Evolutionary conservation across 2,888 invertebrate species (phyloP).

Genomic region (Drosophila multiciliata): DNA sequence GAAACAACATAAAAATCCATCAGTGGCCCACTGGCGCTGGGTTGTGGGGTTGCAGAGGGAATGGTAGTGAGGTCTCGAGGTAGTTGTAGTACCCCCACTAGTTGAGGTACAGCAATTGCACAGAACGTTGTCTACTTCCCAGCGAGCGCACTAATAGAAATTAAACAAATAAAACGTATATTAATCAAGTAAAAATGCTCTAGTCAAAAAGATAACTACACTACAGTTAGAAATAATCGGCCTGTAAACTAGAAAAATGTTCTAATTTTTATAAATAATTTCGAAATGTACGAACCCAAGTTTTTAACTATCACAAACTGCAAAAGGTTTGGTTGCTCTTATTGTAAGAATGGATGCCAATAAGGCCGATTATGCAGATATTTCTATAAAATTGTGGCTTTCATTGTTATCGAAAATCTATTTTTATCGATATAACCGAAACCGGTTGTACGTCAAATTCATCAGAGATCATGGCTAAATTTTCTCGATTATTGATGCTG

Average conservation of each 20-base stretch:
- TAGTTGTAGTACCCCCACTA: background rate
- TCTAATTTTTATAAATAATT: background rate
- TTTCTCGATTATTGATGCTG: no score
- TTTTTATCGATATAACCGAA: no score
- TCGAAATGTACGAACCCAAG: background rate
- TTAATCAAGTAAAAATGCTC: background rate
- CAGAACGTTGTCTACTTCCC: conserved; percentile 11
- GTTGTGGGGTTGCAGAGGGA: background rate
- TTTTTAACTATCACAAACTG: background rate
- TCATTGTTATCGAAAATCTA: background rate
- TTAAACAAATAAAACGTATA: background rate
- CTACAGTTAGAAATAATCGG: background rate
- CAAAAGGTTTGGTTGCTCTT: background rate
- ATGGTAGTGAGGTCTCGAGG: background rate
- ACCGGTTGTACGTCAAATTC: no score
- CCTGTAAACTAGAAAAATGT: background rate
- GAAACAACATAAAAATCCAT: conserved; percentile 22
- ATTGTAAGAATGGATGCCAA: background rate
- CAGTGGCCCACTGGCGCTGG: background rate
- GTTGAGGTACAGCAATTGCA: conserved; percentile 2
- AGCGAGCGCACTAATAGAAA: background rate
- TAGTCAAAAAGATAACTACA: no score
- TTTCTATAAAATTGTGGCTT: background rate
- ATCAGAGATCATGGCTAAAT: no score
- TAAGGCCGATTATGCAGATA: accelerated